A percentile compares a stretch with the other conserved stretches of the same genome.
phyloP scores from a whole-genome alignment of 1,140 invertebrate genomes.

The Diorhabda elongata region DNA sequence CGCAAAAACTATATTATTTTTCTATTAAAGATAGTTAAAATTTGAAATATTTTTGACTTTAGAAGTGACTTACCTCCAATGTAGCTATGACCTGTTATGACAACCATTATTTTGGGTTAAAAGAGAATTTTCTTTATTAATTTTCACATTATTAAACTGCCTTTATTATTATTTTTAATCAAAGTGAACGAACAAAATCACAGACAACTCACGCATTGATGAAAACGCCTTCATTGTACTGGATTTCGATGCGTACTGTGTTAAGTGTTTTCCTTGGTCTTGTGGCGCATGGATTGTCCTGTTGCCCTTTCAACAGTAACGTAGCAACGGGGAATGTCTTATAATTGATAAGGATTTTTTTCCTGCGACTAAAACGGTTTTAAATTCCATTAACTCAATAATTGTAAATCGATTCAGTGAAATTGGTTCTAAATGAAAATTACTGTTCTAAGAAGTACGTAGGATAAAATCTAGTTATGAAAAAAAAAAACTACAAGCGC shows the following conservation, averaged over 20 bases:
- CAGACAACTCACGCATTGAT: neutral
- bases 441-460: too few relatives aligned
- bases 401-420: too few relatives aligned
- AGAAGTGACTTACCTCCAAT: constrained; percentile 3
- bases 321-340: neutral
- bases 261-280: neutral
- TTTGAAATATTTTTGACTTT: neutral
- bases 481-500: too few relatives aligned
- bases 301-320: neutral
- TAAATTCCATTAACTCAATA: too few relatives aligned
- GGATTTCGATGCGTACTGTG: neutral
- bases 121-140: neutral
- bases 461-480: too few relatives aligned
- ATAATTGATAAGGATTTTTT: too few relatives aligned
- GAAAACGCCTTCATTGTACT: neutral
- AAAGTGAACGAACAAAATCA: neutral
- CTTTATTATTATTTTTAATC: neutral
- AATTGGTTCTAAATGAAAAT: too few relatives aligned
- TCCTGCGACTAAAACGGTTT: too few relatives aligned
- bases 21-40: neutral
- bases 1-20: too few relatives aligned
- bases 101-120: neutral
- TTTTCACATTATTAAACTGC: neutral
- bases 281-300: constrained; percentile 4
- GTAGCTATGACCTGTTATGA: constrained; percentile 4